These are phyloP conservation scores for Agonopterix subpropinquella DNA, from an alignment of 2,888 invertebrate genomes.

Conservation along the genomic window DNA sequence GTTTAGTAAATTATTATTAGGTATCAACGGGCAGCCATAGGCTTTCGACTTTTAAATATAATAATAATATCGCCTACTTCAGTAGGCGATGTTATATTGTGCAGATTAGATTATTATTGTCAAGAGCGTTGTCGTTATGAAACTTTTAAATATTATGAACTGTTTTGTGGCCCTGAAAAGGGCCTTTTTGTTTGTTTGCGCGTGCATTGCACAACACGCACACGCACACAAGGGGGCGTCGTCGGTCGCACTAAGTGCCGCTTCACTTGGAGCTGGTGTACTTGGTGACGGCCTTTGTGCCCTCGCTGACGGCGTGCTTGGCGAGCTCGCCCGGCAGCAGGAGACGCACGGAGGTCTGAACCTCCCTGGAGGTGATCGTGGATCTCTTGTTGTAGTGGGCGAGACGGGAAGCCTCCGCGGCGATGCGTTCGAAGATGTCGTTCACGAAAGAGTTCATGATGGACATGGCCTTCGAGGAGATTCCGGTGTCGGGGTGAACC, in stretches of 20 bases:
- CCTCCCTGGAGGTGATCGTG: too few species aligned
- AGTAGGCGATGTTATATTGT: too few species aligned
- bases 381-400: constrained; percentile 69
- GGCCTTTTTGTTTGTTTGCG: not conserved
- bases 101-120: too few species aligned
- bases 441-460: constrained; percentile 77
- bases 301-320: constrained; percentile 80
- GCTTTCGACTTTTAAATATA: too few species aligned
- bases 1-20: too few species aligned
- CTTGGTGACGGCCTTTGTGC: constrained; percentile 78
- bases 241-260: constrained; percentile 30
- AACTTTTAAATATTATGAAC: not conserved
- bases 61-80: too few species aligned
- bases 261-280: constrained; percentile 36
- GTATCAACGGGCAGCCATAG: too few species aligned
- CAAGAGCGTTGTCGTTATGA: too few species aligned
- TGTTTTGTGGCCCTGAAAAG: not conserved
- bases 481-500: constrained; percentile 78
- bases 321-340: constrained; percentile 81
- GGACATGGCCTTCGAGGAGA: constrained; percentile 72
- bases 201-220: too few species aligned
- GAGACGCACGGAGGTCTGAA: constrained; percentile 78
- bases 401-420: constrained; percentile 76
- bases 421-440: constrained; percentile 82
- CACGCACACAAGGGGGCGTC: too few species aligned